Percentiles rank a stretch among this genome's conserved stretches.
phyloP scores from a whole-genome alignment of 30 jellyfish, hydroid and myxozoan genomes.

The Phacellophora camtschatica region DNA sequence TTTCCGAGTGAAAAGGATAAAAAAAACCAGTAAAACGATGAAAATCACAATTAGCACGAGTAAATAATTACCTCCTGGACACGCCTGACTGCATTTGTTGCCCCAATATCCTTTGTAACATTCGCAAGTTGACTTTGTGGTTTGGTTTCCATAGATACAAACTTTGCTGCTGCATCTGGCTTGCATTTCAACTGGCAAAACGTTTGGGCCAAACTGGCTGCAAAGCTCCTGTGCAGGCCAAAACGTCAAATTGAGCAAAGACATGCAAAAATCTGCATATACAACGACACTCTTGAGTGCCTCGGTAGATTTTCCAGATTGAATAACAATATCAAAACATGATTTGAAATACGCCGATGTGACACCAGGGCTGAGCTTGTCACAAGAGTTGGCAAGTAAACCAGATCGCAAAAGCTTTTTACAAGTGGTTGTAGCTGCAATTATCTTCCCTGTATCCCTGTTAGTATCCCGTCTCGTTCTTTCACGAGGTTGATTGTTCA shows the following conservation, averaged over 20 bases:
- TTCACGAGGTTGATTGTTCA: conserved; percentile 41
- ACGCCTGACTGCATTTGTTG: conserved; percentile 18
- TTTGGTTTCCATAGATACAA: conserved; percentile 36
- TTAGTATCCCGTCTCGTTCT: background rate
- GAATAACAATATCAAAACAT: background rate
- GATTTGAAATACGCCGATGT: conserved; percentile 20
- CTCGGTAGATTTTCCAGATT: conserved; percentile 22
- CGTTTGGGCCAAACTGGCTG: background rate
- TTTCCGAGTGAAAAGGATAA: no score
- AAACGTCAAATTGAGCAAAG: conserved; percentile 18
- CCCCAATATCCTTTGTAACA: conserved; percentile 69
- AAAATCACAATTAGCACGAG: no score
- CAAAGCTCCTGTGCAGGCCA: conserved; percentile 59
- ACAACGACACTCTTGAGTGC: conserved; percentile 17
- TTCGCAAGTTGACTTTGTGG: conserved; percentile 13
- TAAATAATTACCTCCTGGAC: conserved; percentile 64
- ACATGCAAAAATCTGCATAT: conserved; percentile 36
- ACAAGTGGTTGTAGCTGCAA: conserved; percentile 6
- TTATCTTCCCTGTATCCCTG: conserved; percentile 1
- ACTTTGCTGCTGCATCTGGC: background rate
- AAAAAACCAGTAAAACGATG: no score
- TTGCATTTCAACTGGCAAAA: conserved; percentile 7
- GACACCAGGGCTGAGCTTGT: background rate
- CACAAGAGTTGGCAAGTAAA: conserved; percentile 13
- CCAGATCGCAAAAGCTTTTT: conserved; percentile 2